phyloP scores from a whole-genome alignment of 2,113 vertebrate species.

The Bungarus multicinctus region DNA sequence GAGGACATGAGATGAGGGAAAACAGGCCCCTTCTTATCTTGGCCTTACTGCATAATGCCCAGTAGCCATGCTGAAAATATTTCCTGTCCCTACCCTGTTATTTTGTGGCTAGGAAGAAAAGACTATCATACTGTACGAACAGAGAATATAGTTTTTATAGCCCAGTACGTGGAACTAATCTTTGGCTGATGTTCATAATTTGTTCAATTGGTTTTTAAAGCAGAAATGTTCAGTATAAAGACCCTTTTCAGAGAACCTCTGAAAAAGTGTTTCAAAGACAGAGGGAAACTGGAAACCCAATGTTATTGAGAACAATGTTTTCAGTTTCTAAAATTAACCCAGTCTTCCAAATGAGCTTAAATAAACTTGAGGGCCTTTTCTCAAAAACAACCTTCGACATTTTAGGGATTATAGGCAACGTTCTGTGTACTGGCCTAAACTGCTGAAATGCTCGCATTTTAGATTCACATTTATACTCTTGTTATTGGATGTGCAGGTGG shows the following conservation, averaged over 20 bases:
- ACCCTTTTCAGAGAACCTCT: not conserved
- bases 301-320: not conserved
- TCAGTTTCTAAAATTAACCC: not conserved
- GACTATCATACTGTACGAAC: not conserved
- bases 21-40: not conserved
- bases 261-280: not conserved
- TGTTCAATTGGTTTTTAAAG: not conserved
- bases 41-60: not conserved
- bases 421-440: not conserved
- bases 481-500: slow-evolving; percentile 63
- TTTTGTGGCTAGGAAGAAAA: not conserved
- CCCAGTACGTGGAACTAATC: not conserved
- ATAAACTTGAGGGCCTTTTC: not conserved
- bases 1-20: not conserved
- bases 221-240: not conserved
- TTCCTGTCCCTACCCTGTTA: not conserved
- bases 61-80: not conserved
- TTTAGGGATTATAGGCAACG: not conserved
- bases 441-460: not conserved
- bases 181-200: not conserved
- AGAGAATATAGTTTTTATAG: not conserved
- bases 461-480: not conserved
- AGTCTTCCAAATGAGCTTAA: not conserved
- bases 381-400: not conserved
- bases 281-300: not conserved